Conservation (phyloP, 2,888 invertebrate species). For the Polyploca ridens region DNA sequence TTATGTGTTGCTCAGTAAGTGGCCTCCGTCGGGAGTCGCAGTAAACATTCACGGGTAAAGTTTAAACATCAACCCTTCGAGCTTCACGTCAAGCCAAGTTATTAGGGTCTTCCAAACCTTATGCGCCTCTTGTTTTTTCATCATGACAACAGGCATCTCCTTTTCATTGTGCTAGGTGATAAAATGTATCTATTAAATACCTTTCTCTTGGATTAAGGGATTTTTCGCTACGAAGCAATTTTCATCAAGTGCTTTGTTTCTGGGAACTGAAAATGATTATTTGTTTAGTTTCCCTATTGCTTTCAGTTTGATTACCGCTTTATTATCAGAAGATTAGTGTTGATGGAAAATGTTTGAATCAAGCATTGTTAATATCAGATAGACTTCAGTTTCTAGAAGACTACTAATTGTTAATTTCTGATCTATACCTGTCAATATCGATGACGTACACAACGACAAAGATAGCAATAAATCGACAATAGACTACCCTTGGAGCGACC, state of each 20-base stretch:
- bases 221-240: not conserved
- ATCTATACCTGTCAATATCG: not conserved
- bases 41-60: slow-evolving; percentile 73
- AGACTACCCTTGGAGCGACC: not conserved
- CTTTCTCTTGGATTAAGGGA: not conserved
- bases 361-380: too few relatives aligned
- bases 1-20: slow-evolving; percentile 67
- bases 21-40: slow-evolving; percentile 54
- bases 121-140: slow-evolving; percentile 56
- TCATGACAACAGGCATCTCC: slow-evolving; percentile 25
- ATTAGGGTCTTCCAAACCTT: slow-evolving; percentile 64
- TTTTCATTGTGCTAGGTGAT: slow-evolving; percentile 13
- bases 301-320: not conserved
- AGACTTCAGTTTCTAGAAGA: too few relatives aligned
- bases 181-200: slow-evolving; percentile 9
- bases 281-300: slow-evolving; percentile 1
- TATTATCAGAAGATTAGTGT: not conserved
- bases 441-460: not conserved
- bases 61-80: slow-evolving; percentile 74
- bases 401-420: too few relatives aligned
- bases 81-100: slow-evolving; percentile 61
- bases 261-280: not conserved
- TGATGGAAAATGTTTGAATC: not conserved
- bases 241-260: not conserved
- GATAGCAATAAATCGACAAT: not conserved